Base-by-base conservation (phyloP, 2,797 vertebrate species). In the Arnoldichthys spilopterus region DNA sequence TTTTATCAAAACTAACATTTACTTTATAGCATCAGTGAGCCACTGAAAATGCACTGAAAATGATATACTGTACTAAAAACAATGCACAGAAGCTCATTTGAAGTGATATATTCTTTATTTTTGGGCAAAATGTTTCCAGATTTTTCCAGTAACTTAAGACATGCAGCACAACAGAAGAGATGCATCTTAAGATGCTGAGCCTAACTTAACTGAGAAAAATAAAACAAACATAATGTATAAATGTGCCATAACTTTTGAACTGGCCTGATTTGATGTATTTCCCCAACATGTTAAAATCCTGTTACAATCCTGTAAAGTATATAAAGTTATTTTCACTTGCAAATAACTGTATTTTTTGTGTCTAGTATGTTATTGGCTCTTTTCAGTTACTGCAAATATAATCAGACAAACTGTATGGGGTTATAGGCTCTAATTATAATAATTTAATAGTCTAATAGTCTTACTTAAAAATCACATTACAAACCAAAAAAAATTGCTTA, bases 1-100 rank as follows among this genome's bases (percentile, higher is more conserved):
- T 68, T 59, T 56, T 12, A 6, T 32, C 12, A 79, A 47, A 73
- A 59, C 62, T 49, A 73, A 59, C 56, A 73, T 67, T 59, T 67
- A 59, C 15, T 74, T 26, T 28, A 67, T 32, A 73, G 13, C 6
- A 11, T 43, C 30, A 37, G 6, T 4, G 64, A 58, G 32, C 18
- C 49, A 8, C 30, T 74, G 22, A 15, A 22, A 61, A 13, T 45
- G 43, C 12, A 1, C 3, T 45, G 9, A n/a, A n/a, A n/a, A n/a
- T n/a, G n/a, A n/a, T n/a, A n/a, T n/a, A n/a, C n/a, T n/a, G n/a
- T n/a, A 34, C 40, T 40, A 15, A 15, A 70, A 18, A 24, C 37
- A 61, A 13, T 45, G 43, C 12, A 1, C 3, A 12, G 9, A 30
- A 37, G 54, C 37, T 30, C 30, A 62, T 3, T 1, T 9, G 18